These are phyloP conservation scores for Conistra vaccinii DNA, from an alignment of 2,888 invertebrate genomes.

Conservation along the genomic window DNA sequence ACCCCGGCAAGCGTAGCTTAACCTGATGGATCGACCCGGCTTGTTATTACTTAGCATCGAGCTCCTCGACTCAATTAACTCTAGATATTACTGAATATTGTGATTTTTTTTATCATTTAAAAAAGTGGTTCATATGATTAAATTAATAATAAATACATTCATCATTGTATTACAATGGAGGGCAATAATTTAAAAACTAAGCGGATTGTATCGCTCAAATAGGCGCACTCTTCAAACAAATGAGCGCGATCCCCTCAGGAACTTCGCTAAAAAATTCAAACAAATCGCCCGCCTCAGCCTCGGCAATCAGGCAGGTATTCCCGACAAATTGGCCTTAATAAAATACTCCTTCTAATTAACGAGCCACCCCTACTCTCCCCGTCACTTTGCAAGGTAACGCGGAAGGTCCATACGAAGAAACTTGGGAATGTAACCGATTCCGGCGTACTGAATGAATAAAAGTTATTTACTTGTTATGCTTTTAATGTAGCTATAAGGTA, in stretches of 20 bases:
- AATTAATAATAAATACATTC: neutral
- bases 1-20: too few species aligned
- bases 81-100: neutral
- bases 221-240: conserved; percentile 63
- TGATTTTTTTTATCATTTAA: neutral
- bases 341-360: conserved; percentile 88
- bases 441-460: neutral
- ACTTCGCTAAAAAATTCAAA: conserved; percentile 69
- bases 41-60: too few species aligned
- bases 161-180: neutral
- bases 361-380: conserved; percentile 67
- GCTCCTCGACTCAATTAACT: too few species aligned
- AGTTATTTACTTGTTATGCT: neutral
- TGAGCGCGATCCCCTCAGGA: conserved; percentile 65
- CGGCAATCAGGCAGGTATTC: conserved; percentile 86
- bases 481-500: too few species aligned
- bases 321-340: conserved; percentile 88
- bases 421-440: neutral
- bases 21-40: too few species aligned
- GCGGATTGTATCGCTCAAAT: conserved; percentile 38
- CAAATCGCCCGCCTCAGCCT: conserved; percentile 77
- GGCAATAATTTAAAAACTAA: conserved; percentile 19
- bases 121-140: neutral
- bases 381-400: neutral
- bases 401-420: conserved; percentile 7